A percentile compares a stretch with the other conserved stretches of the same genome.
Conservation (phyloP, 2,888 invertebrate species). For the Hypomecis punctinalis region DNA sequence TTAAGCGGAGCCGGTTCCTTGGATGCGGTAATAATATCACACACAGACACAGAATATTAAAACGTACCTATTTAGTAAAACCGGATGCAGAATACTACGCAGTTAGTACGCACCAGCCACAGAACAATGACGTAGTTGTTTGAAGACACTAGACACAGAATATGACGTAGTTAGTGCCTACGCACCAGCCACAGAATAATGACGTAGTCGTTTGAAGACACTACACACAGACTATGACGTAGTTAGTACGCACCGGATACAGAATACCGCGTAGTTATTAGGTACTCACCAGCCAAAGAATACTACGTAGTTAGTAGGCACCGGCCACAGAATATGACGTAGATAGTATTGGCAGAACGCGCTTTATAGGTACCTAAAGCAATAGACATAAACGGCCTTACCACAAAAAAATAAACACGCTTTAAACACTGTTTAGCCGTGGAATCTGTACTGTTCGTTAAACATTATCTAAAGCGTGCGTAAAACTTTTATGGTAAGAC, state of each 20-base stretch:
- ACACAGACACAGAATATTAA: slow-evolving; percentile 11
- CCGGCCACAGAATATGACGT: too few relatives aligned
- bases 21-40: slow-evolving; percentile 39
- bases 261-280: not conserved
- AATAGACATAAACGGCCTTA: too few relatives aligned
- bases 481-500: too few relatives aligned
- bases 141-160: not conserved
- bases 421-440: too few relatives aligned
- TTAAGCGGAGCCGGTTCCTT: not conserved
- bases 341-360: too few relatives aligned
- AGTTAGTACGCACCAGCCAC: not conserved
- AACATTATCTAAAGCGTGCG: too few relatives aligned
- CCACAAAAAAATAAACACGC: too few relatives aligned
- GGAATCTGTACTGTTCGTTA: too few relatives aligned
- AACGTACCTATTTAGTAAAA: too few relatives aligned
- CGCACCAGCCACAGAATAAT: not conserved
- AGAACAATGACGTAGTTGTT: not conserved
- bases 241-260: not conserved
- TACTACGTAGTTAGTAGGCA: too few relatives aligned
- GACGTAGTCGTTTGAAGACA: not conserved
- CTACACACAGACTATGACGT: not conserved
- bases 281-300: not conserved
- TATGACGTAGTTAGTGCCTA: not conserved
- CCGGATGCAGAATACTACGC: too few relatives aligned
- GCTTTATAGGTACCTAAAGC: too few relatives aligned